A percentile compares a stretch with the other conserved stretches of the same genome.
phyloP scores from a whole-genome alignment of 2,113 vertebrate genomes.

The Nothoprocta pentlandii region DNA sequence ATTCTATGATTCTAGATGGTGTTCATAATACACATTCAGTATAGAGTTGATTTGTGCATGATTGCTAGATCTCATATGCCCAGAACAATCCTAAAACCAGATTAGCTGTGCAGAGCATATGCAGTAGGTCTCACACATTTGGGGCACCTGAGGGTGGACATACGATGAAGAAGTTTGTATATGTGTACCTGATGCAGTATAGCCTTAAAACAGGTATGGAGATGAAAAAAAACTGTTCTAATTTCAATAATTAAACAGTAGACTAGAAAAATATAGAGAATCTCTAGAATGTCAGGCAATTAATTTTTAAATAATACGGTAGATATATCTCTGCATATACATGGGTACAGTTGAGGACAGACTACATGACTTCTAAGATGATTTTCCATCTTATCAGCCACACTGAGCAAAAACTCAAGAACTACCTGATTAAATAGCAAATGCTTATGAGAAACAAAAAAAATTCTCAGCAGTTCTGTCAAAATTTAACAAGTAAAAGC shows the following conservation, averaged over 20 bases:
- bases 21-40: background rate
- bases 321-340: background rate
- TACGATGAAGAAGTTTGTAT: background rate
- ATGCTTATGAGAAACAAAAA: background rate
- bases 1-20: background rate
- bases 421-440: background rate
- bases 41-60: rapidly evolving
- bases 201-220: background rate
- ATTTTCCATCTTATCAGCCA: background rate
- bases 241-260: background rate
- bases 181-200: background rate
- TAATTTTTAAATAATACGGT: background rate
- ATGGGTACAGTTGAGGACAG: background rate
- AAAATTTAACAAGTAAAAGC: background rate
- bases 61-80: background rate
- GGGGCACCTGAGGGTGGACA: background rate
- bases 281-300: too few species aligned
- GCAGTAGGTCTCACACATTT: background rate
- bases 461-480: background rate
- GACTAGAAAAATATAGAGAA: background rate
- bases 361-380: background rate
- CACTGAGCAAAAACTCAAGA: background rate
- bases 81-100: background rate
- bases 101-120: background rate
- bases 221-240: background rate